Base-by-base conservation (phyloP, 2,888 invertebrate species). In the Eupithecia tripunctaria region DNA sequence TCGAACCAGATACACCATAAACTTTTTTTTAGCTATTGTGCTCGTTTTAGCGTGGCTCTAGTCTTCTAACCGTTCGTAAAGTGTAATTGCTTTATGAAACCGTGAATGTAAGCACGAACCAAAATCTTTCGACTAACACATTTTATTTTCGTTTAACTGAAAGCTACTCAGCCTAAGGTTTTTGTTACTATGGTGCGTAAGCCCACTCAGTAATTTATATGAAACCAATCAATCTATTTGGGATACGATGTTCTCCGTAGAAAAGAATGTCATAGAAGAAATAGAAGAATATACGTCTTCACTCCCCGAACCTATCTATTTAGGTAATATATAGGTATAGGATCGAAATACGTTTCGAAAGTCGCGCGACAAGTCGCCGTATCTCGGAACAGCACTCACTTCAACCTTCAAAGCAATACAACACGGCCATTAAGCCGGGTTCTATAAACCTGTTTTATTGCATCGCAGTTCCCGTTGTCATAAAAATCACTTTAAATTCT, bases 401-500 rank as follows among this genome's bases (percentile, higher is more conserved):
- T 47, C 63, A 73, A 73, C 65, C 63, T 74, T 63, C 62, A 69
- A 65, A 74, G 72, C 70, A 70, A 75, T 70, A 72, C 75, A 75
- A 72, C 66, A 59, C 70, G 66, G 66, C 66, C 60, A 71, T 66
- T 66, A 72, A 68, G 69, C 32, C 32, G 67, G 65, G 25, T 69
- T 71, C 71, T 73, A 76, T 74, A 76, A 79, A 75, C 68, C 70
- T 66, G 69, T 43, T 79, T 78, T 78, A 79, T 77, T 47, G 78
- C 73, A 75, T 71, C 68, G 73, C 73, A 60, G 73, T 68, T 74
- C 63, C 64, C 72, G 64, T 29, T 73, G 74, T 70, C 67, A 73
- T 78, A 78, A 77, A 75, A 79, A 75, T 78, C 75, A 77, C 76
- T 78, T 73, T 72, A 74, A 78, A 76, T 68, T 72, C 75, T 76